A percentile compares a stretch with the other conserved stretches of the same genome.
Conservation (phyloP, 2,113 vertebrate species). For the Platysternon megacephalum region DNA sequence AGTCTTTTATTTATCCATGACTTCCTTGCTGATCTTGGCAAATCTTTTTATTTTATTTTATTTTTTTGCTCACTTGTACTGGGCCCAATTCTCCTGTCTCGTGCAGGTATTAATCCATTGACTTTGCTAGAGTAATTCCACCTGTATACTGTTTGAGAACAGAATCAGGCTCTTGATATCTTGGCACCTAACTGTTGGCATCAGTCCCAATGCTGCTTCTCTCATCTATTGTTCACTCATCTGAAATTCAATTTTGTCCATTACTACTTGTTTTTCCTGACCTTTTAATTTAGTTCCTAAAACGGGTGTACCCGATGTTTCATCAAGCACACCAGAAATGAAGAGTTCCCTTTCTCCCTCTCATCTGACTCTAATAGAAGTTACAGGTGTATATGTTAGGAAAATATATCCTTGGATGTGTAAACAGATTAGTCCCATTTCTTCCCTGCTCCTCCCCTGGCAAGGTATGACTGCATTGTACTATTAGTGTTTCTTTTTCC, state of each 20-base stretch:
- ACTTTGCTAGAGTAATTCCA: neutral
- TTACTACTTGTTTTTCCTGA: slow-evolving; percentile 21
- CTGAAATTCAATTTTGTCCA: slow-evolving; percentile 36
- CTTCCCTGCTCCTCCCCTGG: fast-evolving
- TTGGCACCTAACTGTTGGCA: neutral
- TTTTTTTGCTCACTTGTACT: neutral
- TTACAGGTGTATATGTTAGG: fast-evolving
- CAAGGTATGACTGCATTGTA: neutral
- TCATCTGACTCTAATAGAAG: neutral
- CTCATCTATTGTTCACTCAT: slow-evolving; percentile 36
- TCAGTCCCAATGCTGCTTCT: slow-evolving; percentile 12
- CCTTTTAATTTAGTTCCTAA: slow-evolving; percentile 25
- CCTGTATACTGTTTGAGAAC: fast-evolving
- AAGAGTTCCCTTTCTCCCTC: fast-evolving
- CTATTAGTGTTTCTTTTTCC: neutral
- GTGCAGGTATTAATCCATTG: fast-evolving
- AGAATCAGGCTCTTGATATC: neutral
- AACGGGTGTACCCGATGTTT: neutral
- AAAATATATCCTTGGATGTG: neutral
- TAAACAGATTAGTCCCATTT: neutral
- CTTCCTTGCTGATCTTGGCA: fast-evolving
- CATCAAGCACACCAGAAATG: neutral
- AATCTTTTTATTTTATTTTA: neutral
- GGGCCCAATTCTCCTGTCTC: neutral
- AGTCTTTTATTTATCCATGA: neutral